phyloP scores from a whole-genome alignment of 1,140 invertebrate genomes.

The Pantala flavescens region DNA sequence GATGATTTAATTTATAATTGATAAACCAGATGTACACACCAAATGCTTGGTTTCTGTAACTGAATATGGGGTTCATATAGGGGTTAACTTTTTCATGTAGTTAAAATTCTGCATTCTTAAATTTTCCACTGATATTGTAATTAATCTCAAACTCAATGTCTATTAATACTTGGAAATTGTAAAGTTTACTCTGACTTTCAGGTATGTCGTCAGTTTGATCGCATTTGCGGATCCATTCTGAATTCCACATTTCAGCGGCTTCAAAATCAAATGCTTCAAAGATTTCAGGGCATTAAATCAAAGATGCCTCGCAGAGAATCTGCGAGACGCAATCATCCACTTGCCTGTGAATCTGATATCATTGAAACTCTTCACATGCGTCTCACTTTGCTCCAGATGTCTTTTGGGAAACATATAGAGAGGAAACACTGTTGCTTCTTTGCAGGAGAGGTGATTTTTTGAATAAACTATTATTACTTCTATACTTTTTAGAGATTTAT shows the following conservation, averaged over 20 bases:
- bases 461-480: slow-evolving; percentile 13
- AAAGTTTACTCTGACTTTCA: slow-evolving; percentile 29
- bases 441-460: slow-evolving; percentile 62
- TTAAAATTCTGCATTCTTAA: too few relatives aligned
- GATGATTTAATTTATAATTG: too few relatives aligned
- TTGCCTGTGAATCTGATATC: slow-evolving; percentile 78
- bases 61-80: too few relatives aligned
- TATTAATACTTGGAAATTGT: too few relatives aligned
- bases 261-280: slow-evolving; percentile 64
- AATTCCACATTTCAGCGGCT: slow-evolving; percentile 72
- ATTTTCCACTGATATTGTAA: too few relatives aligned
- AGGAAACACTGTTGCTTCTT: slow-evolving; percentile 83
- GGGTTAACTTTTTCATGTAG: too few relatives aligned
- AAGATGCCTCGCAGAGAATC: slow-evolving; percentile 81
- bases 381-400: slow-evolving; percentile 75
- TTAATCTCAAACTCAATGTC: too few relatives aligned
- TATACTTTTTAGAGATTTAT: slow-evolving; percentile 16
- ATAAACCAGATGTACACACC: too few relatives aligned
- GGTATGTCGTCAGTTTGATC: slow-evolving; percentile 68
- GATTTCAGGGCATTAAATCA: slow-evolving; percentile 75
- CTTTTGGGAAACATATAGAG: slow-evolving; percentile 84
- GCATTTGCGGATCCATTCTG: slow-evolving; percentile 60
- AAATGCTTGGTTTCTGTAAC: too few relatives aligned
- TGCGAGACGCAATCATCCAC: slow-evolving; percentile 66
- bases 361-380: slow-evolving; percentile 83